Percentiles rank a stretch among this genome's conserved stretches.
phyloP scores from a whole-genome alignment of 2,888 invertebrate genomes.

The Rotaria macrura region DNA sequence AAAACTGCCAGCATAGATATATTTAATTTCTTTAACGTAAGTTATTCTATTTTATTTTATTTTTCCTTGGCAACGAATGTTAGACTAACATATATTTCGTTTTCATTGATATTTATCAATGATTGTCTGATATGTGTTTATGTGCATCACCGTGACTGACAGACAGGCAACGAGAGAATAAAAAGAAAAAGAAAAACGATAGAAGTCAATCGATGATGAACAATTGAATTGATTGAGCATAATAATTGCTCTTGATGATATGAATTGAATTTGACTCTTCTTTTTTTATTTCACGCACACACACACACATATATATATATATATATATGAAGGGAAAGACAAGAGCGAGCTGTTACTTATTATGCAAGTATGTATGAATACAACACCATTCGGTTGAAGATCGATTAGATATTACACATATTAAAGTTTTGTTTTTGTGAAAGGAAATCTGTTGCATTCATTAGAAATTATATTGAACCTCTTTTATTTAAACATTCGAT shows the following conservation, averaged over 20 bases:
- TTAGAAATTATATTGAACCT: neutral
- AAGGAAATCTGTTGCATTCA: neutral
- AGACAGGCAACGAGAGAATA: neutral
- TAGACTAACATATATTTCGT: neutral
- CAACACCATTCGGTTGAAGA: neutral
- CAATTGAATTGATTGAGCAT: conserved; percentile 8
- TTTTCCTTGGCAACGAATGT: neutral
- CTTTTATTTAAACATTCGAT: neutral
- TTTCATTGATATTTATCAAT: neutral
- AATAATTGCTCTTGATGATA: conserved; percentile 6
- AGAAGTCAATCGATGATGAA: conserved; percentile 6
- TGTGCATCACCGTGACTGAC: neutral
- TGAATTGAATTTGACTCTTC: conserved; percentile 8
- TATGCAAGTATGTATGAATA: neutral
- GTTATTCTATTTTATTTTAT: neutral
- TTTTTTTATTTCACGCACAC: neutral
- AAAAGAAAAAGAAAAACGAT: neutral
- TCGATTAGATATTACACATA: neutral
- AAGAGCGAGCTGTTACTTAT: neutral
- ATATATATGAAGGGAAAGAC: neutral
- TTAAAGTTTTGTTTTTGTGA: neutral
- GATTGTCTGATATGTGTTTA: neutral
- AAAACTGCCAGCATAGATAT: neutral
- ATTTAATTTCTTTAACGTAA: neutral
- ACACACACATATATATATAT: neutral